phyloP scores from a whole-genome alignment of 2,797 vertebrate species.

The Pyrrhura leucotis region DNA sequence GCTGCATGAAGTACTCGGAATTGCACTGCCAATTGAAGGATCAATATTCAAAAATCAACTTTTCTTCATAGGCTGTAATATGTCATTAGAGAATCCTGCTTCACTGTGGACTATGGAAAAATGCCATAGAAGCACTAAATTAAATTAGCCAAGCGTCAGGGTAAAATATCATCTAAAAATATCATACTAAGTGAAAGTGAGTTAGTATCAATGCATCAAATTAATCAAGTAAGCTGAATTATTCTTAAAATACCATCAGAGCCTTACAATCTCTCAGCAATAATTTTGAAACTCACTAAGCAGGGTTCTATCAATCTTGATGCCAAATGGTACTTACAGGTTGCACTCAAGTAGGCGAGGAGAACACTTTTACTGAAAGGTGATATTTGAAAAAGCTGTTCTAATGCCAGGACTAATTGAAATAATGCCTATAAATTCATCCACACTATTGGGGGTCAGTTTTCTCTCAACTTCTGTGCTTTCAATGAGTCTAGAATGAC shows the following conservation, averaged over 20 bases:
- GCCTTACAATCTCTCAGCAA: not conserved
- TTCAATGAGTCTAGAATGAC: not conserved
- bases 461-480: not conserved
- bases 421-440: not conserved
- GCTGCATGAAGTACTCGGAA: not conserved
- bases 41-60: not conserved
- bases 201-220: not conserved
- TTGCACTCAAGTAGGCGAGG: not conserved
- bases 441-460: rapidly evolving
- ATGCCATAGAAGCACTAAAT: not conserved
- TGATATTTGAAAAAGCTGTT: not conserved
- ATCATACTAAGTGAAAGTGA: not conserved
- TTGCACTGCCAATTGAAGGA: not conserved
- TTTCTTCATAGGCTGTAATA: not conserved
- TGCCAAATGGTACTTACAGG: not conserved
- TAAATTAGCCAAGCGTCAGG: not conserved
- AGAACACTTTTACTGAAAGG: not conserved
- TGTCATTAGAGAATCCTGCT: not conserved
- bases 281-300: not conserved
- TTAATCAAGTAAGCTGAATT: not conserved
- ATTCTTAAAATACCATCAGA: not conserved
- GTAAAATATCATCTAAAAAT: not conserved
- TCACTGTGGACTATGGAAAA: not conserved
- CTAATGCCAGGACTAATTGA: not conserved
- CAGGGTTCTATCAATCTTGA: not conserved